Percentiles rank a stretch among this genome's conserved stretches.
These are phyloP conservation scores for Priocnemis perturbator DNA, from an alignment of 2,888 invertebrate genomes.

Conservation along the genomic window DNA sequence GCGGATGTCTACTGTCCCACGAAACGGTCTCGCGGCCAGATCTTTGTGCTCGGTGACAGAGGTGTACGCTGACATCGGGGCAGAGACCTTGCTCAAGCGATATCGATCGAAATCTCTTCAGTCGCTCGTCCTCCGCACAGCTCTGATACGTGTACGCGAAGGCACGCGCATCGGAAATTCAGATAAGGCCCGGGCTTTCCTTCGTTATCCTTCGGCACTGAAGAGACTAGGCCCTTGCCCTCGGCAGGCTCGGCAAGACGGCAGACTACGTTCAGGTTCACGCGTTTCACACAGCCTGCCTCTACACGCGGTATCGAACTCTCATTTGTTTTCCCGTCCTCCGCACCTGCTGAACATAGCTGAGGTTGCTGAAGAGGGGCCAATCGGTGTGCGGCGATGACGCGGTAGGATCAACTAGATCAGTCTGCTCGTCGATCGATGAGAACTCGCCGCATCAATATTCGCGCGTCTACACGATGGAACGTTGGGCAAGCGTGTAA, in stretches of 20 bases:
- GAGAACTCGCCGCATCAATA: neutral
- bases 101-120: too few species aligned
- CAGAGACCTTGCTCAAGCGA: too few species aligned
- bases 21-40: too few species aligned
- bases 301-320: neutral
- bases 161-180: too few species aligned
- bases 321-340: neutral
- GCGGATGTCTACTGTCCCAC: too few species aligned
- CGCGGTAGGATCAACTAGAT: conserved; percentile 4
- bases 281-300: too few species aligned
- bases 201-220: neutral
- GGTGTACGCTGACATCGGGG: too few species aligned
- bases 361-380: conserved; percentile 12
- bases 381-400: neutral
- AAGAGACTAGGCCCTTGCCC: conserved; percentile 6
- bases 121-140: too few species aligned
- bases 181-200: neutral
- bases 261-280: too few species aligned
- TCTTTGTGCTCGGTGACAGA: too few species aligned
- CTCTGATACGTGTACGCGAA: too few species aligned
- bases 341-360: neutral
- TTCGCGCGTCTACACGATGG: neutral
- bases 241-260: too few species aligned
- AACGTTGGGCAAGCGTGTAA: neutral
- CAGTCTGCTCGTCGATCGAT: conserved; percentile 7